These are phyloP conservation scores for Pseudomugil tenellus DNA, from an alignment of 2,797 vertebrate genomes.

Conservation along the genomic window DNA sequence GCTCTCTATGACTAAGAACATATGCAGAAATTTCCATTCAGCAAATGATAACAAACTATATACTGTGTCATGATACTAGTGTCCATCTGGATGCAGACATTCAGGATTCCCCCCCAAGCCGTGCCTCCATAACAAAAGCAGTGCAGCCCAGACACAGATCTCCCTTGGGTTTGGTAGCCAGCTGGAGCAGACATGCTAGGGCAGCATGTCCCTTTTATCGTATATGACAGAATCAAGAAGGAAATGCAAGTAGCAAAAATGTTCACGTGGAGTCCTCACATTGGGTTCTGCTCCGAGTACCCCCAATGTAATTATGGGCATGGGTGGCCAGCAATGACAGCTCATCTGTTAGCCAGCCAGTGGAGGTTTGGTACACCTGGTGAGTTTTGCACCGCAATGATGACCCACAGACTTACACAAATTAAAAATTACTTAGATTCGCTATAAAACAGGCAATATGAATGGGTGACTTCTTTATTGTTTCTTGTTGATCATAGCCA, in stretches of 20 bases:
- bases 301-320: conserved; percentile 84
- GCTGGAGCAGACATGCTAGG: conserved; percentile 74
- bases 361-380: conserved; percentile 74
- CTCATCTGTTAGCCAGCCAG: conserved; percentile 83
- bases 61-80: conserved; percentile 47
- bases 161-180: conserved; percentile 71
- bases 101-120: conserved; percentile 42
- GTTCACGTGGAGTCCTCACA: conserved; percentile 53
- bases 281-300: conserved; percentile 74
- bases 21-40: conserved; percentile 20
- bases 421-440: conserved; percentile 65
- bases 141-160: conserved; percentile 47
- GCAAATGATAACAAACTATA: conserved; percentile 34
- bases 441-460: conserved; percentile 36
- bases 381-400: conserved; percentile 62
- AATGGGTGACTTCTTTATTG: conserved; percentile 31
- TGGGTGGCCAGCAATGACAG: conserved; percentile 84
- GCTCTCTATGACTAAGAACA: conserved; percentile 22
- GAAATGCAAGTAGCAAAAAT: conserved; percentile 72
- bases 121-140: conserved; percentile 51
- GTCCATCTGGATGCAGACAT: conserved; percentile 63
- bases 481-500: conserved; percentile 30
- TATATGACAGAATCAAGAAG: conserved; percentile 82
- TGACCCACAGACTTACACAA: conserved; percentile 63
- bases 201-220: conserved; percentile 77